Conservation (phyloP, 2,797 vertebrate genomes). For the Anableps anableps region DNA sequence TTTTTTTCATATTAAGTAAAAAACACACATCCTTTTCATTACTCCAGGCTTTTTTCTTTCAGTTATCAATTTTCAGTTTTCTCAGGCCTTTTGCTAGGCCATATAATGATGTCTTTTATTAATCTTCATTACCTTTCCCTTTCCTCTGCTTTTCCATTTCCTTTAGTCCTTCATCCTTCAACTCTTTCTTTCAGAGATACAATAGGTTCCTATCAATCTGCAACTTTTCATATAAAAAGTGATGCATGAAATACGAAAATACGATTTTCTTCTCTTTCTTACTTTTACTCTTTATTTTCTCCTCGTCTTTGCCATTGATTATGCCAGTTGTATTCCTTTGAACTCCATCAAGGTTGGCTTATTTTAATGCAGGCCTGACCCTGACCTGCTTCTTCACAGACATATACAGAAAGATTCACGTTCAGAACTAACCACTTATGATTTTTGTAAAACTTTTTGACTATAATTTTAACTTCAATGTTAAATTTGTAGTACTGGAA, state of each 20-base stretch:
- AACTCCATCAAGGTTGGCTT: conserved; percentile 44
- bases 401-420: conserved; percentile 8
- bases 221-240: conserved; percentile 18
- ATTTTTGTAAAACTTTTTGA: conserved; percentile 25
- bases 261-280: conserved; percentile 24
- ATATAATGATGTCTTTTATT: not conserved
- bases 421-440: conserved; percentile 27
- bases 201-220: conserved; percentile 9
- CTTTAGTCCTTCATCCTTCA: conserved; percentile 22
- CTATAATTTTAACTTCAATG: conserved; percentile 21
- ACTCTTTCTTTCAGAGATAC: conserved; percentile 32
- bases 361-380: conserved; percentile 55
- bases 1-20: not conserved
- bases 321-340: conserved; percentile 55
- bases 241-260: conserved; percentile 57
- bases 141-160: not conserved
- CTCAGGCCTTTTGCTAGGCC: too few relatives aligned
- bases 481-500: not conserved
- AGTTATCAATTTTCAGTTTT: too few relatives aligned
- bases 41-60: too few relatives aligned
- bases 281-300: conserved; percentile 23
- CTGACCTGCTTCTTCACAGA: conserved; percentile 65
- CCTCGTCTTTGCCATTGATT: conserved; percentile 39
- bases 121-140: not conserved
- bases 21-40: not conserved